Conservation (phyloP, 1,140 invertebrate species). For the Achatina immaculata region DNA sequence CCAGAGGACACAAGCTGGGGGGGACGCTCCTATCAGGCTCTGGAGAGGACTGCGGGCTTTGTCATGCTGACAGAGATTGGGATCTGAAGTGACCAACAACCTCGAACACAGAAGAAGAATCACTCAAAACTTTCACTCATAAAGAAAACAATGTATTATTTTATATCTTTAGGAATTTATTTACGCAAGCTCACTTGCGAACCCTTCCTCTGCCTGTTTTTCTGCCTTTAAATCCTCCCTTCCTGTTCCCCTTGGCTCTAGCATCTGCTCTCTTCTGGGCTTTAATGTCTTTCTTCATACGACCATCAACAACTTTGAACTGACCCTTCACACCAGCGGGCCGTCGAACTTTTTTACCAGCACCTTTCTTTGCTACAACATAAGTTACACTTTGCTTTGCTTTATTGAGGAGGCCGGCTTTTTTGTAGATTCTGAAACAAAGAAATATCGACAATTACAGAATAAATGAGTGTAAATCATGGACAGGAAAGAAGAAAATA, state of each 20-base stretch:
- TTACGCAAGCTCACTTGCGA: slow-evolving; percentile 23
- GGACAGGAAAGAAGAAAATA: no score
- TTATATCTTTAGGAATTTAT: no score
- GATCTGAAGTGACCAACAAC: no score
- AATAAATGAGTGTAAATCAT: no score
- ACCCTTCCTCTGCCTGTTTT: slow-evolving; percentile 32
- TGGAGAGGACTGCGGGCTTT: no score
- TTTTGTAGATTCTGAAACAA: slow-evolving; percentile 87
- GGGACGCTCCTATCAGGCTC: no score
- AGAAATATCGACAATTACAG: background rate
- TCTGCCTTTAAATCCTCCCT: slow-evolving; percentile 16
- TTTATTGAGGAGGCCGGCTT: slow-evolving; percentile 81
- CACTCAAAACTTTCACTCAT: no score
- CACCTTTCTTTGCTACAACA: slow-evolving; percentile 90
- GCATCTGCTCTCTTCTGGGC: slow-evolving; percentile 45
- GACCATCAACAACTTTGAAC: slow-evolving; percentile 93
- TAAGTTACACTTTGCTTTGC: slow-evolving; percentile 91
- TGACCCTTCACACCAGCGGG: slow-evolving; percentile 91
- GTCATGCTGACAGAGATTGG: no score
- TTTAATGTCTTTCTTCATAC: slow-evolving; percentile 94
- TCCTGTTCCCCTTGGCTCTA: background rate
- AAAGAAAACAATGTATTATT: no score
- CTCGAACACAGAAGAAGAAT: no score
- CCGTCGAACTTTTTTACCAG: slow-evolving; percentile 80
- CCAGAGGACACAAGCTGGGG: no score